These are phyloP conservation scores for Paracanthobrama guichenoti DNA, from an alignment of 2,113 vertebrate genomes.

Conservation along the genomic window DNA sequence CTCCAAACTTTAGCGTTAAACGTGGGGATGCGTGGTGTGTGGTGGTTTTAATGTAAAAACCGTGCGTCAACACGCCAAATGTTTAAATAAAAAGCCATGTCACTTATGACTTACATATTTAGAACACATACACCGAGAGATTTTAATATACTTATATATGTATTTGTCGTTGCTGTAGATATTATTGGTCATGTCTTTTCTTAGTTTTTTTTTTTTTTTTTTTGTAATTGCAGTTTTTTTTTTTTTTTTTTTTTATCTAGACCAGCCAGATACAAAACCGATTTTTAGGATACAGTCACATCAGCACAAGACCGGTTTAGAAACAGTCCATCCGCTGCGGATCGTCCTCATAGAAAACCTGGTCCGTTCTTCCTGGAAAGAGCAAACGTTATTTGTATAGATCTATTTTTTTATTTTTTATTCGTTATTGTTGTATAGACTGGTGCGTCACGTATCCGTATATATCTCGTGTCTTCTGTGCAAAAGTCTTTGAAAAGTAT, in stretches of 20 bases:
- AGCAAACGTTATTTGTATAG: slow-evolving; percentile 70
- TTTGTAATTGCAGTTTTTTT: slow-evolving; percentile 58
- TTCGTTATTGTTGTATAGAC: slow-evolving; percentile 69
- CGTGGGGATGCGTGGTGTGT: slow-evolving; percentile 71
- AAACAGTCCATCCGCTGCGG: slow-evolving; percentile 66
- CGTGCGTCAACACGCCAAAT: slow-evolving; percentile 78
- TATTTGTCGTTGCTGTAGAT: slow-evolving; percentile 58
- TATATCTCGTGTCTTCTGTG: slow-evolving; percentile 85
- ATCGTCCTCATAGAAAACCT: slow-evolving; percentile 64
- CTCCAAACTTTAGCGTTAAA: slow-evolving; percentile 75
- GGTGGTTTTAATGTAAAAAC: slow-evolving; percentile 91
- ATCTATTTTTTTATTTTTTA: slow-evolving; percentile 49
- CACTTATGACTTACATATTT: slow-evolving; percentile 84
- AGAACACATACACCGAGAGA: slow-evolving; percentile 87
- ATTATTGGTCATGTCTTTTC: slow-evolving; percentile 21
- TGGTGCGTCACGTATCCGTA: slow-evolving; percentile 76
- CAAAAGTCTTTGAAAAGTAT: slow-evolving; percentile 75
- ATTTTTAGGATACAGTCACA: slow-evolving; percentile 74
- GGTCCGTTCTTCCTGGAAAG: slow-evolving; percentile 63
- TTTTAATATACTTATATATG: slow-evolving; percentile 82
- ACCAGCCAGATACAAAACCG: slow-evolving; percentile 94
- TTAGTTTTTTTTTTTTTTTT: slow-evolving; percentile 59
- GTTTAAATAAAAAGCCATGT: slow-evolving; percentile 82
- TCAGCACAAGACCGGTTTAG: slow-evolving; percentile 71
- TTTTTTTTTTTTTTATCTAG: slow-evolving; percentile 83